These are phyloP conservation scores for Cryptomyrus ogoouensis DNA, from an alignment of 2,113 vertebrate species.

Conservation along the genomic window DNA sequence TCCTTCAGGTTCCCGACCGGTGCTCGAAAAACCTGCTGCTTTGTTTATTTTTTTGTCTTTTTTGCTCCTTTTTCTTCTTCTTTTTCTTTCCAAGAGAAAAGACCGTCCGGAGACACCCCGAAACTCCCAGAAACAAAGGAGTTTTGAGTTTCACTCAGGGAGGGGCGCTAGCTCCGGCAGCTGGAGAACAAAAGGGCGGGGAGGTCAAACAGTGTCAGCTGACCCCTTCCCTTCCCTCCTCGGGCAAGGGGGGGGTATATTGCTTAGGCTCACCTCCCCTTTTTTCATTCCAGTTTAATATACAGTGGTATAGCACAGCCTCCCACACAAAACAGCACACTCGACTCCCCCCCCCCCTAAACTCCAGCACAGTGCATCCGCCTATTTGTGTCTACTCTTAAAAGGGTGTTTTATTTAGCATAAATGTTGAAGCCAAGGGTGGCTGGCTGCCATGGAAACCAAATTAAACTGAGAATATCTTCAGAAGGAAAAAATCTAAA, in stretches of 20 bases:
- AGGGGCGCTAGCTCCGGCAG: slow-evolving; percentile 30
- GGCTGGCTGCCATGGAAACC: slow-evolving; percentile 72
- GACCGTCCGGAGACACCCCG: slow-evolving; percentile 29
- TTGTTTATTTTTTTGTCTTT: neutral
- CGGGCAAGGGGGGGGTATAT: neutral
- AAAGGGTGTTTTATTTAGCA: slow-evolving; percentile 74
- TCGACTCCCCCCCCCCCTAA: slow-evolving; percentile 28
- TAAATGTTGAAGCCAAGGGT: slow-evolving; percentile 74
- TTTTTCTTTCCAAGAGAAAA: slow-evolving; percentile 24
- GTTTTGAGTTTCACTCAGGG: slow-evolving; percentile 37
- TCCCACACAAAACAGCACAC: slow-evolving; percentile 41
- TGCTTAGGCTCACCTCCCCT: slow-evolving; percentile 36
- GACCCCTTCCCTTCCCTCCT: slow-evolving; percentile 47
- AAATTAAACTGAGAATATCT: slow-evolving; percentile 73
- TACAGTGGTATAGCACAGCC: slow-evolving; percentile 26
- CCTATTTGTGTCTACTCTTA: slow-evolving; percentile 72
- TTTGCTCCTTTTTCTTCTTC: neutral
- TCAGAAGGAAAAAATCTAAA: slow-evolving; percentile 70
- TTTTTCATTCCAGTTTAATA: slow-evolving; percentile 46
- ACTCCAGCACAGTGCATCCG: slow-evolving; percentile 56
- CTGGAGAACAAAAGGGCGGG: slow-evolving; percentile 56
- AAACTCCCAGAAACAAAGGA: slow-evolving; percentile 33
- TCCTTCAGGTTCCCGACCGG: neutral
- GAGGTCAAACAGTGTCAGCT: slow-evolving; percentile 52
- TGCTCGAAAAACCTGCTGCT: neutral